Evolutionary conservation across 2,797 vertebrate species (phyloP).

Genomic region (Sebastes oblongus): DNA sequence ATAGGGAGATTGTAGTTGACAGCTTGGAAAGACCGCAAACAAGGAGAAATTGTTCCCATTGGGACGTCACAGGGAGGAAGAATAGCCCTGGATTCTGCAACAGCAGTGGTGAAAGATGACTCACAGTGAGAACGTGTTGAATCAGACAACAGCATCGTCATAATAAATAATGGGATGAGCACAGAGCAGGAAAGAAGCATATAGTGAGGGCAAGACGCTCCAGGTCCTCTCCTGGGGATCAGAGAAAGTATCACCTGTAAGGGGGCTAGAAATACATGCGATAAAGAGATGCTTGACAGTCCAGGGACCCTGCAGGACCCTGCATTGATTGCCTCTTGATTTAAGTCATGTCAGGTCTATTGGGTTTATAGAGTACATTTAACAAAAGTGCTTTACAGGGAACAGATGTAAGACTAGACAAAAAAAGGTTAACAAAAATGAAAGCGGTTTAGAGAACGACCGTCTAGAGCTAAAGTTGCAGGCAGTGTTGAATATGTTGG

Average conservation of each 20-base stretch:
- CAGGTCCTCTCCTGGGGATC: background rate
- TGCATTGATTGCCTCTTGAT: slow-evolving; percentile 1
- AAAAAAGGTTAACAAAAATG: background rate
- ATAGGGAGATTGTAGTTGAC: background rate
- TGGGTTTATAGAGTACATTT: background rate
- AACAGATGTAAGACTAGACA: background rate
- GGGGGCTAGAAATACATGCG: background rate
- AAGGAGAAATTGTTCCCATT: slow-evolving; percentile 14
- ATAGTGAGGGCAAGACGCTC: background rate
- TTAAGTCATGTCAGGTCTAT: background rate
- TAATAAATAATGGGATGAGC: slow-evolving; percentile 25
- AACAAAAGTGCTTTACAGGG: background rate
- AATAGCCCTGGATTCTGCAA: background rate
- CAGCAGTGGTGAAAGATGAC: slow-evolving; percentile 33
- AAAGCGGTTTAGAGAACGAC: background rate
- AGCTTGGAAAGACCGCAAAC: slow-evolving; percentile 21
- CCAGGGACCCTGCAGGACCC: background rate
- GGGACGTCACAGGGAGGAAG: background rate
- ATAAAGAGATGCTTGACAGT: background rate
- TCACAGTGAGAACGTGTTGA: slow-evolving; percentile 10
- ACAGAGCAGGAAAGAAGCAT: background rate
- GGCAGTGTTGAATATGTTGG: background rate
- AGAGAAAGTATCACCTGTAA: background rate
- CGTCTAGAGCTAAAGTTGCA: background rate
- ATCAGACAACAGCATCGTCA: background rate